Evolutionary conservation across 2,888 invertebrate genomes (phyloP).

Genomic region (Tetropium fuscum): DNA sequence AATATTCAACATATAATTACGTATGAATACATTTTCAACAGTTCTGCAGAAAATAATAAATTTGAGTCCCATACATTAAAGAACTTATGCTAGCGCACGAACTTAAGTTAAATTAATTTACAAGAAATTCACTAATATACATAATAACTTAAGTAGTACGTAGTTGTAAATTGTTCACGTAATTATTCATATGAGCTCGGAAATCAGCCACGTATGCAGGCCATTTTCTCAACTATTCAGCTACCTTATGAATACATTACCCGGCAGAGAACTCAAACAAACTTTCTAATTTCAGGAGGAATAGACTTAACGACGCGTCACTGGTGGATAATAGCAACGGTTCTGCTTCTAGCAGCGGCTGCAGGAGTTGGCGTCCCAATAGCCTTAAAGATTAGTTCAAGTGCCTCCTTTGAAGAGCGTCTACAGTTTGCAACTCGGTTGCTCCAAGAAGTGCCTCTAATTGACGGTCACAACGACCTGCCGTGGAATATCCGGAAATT

Average conservation of each 20-base stretch:
- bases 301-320: conserved; percentile 73
- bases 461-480: conserved; percentile 91
- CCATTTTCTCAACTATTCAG: too few species aligned
- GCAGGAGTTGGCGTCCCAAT: conserved; percentile 85
- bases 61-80: too few species aligned
- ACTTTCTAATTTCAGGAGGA: conserved; percentile 65
- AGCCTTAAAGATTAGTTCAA: conserved; percentile 81
- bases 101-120: too few species aligned
- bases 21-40: too few species aligned
- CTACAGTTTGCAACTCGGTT: conserved; percentile 77
- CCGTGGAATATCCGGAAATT: conserved; percentile 94
- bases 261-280: not conserved
- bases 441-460: conserved; percentile 79
- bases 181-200: too few species aligned
- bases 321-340: conserved; percentile 82
- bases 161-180: too few species aligned
- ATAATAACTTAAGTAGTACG: too few species aligned
- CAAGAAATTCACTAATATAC: too few species aligned
- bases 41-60: too few species aligned
- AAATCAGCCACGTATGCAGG: too few species aligned
- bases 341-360: conserved; percentile 81
- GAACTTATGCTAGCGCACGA: too few species aligned
- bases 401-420: conserved; percentile 81
- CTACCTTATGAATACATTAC: conserved; percentile 1
- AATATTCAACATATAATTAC: too few species aligned